phyloP scores from a whole-genome alignment of 2,113 vertebrate species.

The Callionymus lyra region DNA sequence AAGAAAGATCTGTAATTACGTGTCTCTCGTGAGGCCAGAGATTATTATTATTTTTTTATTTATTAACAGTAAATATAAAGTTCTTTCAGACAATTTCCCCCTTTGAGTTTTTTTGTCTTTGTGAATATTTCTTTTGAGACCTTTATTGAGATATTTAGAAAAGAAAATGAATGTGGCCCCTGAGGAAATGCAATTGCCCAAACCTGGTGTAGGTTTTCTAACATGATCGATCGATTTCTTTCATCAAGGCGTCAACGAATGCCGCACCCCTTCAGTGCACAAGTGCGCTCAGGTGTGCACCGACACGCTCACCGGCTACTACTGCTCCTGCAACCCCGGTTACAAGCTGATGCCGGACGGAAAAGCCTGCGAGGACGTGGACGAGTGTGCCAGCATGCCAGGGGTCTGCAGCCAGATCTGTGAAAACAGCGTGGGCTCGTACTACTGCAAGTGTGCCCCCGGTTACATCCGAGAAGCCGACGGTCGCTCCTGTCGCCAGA shows the following conservation, averaged over 20 bases:
- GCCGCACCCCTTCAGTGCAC: constrained; percentile 41
- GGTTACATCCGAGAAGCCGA: constrained; percentile 60
- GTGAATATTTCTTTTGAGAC: background rate
- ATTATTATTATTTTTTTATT: background rate
- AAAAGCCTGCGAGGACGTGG: constrained; percentile 60
- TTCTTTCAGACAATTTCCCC: background rate
- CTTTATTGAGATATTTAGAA: background rate
- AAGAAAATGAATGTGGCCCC: background rate
- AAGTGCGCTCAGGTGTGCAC: constrained; percentile 62
- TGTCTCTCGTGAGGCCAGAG: background rate
- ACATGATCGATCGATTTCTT: background rate
- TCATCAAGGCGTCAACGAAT: constrained; percentile 59
- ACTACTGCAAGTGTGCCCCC: constrained; percentile 56
- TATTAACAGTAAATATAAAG: background rate
- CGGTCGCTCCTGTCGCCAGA: constrained; percentile 60
- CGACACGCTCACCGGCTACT: constrained; percentile 57
- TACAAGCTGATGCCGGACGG: constrained; percentile 61
- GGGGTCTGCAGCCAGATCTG: constrained; percentile 63
- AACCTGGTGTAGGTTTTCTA: background rate
- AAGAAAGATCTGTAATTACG: background rate
- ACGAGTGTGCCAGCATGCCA: constrained; percentile 53
- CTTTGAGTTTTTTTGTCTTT: background rate
- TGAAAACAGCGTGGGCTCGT: constrained; percentile 52
- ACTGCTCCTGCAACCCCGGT: constrained; percentile 56
- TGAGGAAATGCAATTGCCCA: no score